phyloP scores from a whole-genome alignment of 2,888 invertebrate species.

The Eucriotettix oculatus region DNA sequence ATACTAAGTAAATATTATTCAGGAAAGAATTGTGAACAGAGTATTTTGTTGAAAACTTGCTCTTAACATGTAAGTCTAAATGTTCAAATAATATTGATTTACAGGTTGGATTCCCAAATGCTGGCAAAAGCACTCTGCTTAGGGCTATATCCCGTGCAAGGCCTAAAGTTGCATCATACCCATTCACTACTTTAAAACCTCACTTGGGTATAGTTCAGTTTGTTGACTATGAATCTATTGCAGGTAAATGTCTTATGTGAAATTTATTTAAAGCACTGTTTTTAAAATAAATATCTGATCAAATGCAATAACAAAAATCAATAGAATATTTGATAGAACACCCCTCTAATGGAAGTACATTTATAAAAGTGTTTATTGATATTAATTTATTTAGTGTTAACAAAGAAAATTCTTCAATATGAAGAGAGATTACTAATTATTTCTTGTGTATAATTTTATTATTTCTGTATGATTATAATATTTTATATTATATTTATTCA shows the following conservation, averaged over 20 bases:
- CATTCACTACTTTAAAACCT: slow-evolving; percentile 81
- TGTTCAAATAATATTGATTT: slow-evolving; percentile 14
- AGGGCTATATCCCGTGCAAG: slow-evolving; percentile 70
- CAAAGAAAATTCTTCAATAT: too few relatives aligned
- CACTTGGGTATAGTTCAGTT: slow-evolving; percentile 79
- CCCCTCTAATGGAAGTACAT: too few relatives aligned
- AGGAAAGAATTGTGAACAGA: background rate
- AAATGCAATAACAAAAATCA: too few relatives aligned
- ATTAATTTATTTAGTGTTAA: too few relatives aligned
- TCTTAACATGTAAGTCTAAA: background rate
- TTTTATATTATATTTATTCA: too few relatives aligned
- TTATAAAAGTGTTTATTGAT: too few relatives aligned
- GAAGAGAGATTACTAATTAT: too few relatives aligned
- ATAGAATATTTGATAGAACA: too few relatives aligned
- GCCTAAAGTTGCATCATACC: slow-evolving; percentile 81
- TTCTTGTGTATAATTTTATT: too few relatives aligned
- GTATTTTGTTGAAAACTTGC: background rate
- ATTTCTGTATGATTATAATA: too few relatives aligned
- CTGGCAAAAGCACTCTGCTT: slow-evolving; percentile 83
- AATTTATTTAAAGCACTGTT: background rate
- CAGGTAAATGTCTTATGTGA: slow-evolving; percentile 30
- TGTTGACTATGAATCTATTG: slow-evolving; percentile 74
- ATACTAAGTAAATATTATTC: background rate
- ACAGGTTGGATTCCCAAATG: slow-evolving; percentile 74
- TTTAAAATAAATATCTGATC: background rate